phyloP scores from a whole-genome alignment of 2,797 vertebrate species.

The Darevskia nairensis region DNA sequence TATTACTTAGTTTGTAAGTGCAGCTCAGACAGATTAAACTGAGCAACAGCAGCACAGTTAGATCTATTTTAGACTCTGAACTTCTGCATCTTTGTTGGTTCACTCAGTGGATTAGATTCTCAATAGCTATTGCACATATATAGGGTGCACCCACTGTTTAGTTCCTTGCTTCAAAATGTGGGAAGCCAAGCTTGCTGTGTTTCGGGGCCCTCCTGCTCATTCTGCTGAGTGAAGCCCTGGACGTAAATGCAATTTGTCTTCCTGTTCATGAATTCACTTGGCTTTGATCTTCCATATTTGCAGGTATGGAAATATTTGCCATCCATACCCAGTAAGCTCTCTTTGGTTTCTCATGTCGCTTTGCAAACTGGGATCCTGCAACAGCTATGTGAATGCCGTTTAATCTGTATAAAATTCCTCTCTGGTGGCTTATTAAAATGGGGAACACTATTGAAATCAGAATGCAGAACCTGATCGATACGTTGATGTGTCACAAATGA shows the following conservation, averaged over 20 bases:
- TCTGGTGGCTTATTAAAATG: constrained; percentile 49
- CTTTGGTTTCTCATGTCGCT: neutral
- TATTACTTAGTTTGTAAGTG: neutral
- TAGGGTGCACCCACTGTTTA: too few relatives aligned
- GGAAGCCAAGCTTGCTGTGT: too few relatives aligned
- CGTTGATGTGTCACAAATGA: constrained; percentile 51
- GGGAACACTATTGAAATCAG: constrained; percentile 56
- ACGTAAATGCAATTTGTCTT: neutral
- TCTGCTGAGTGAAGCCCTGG: too few relatives aligned
- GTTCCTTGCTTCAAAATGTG: too few relatives aligned
- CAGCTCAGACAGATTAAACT: neutral
- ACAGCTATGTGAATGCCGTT: constrained; percentile 5
- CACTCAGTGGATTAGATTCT: neutral
- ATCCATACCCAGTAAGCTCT: neutral
- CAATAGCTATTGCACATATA: neutral
- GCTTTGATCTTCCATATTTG: constrained; percentile 4
- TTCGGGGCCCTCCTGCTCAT: too few relatives aligned
- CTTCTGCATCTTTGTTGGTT: neutral
- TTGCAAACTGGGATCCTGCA: constrained; percentile 18
- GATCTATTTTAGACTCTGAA: too few relatives aligned
- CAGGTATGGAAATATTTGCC: neutral
- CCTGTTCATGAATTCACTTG: neutral
- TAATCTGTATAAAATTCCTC: constrained; percentile 46
- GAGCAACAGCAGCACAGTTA: neutral
- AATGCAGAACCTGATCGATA: constrained; percentile 48